phyloP scores from a whole-genome alignment of 2,888 invertebrate species.

The Parapristionchus giblindavisi region DNA sequence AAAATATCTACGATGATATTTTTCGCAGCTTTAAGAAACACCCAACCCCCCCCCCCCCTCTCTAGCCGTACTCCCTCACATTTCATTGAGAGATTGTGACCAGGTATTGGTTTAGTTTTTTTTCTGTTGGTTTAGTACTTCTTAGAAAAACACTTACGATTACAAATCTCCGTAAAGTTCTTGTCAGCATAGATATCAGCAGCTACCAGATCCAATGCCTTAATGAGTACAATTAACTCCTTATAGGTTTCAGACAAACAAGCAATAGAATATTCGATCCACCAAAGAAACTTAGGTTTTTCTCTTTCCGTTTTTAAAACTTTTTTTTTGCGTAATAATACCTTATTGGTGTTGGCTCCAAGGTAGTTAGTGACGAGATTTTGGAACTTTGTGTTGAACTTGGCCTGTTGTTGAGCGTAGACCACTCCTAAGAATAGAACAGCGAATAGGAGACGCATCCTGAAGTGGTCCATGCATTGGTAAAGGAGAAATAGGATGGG shows the following conservation, averaged over 20 bases:
- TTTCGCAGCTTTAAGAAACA: background rate
- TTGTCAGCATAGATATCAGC: background rate
- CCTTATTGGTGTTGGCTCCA: slow-evolving; percentile 22
- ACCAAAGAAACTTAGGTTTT: background rate
- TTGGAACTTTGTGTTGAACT: background rate
- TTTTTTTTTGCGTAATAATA: background rate
- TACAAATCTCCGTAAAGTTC: slow-evolving; percentile 4
- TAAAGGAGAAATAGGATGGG: no score
- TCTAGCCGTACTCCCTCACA: no score
- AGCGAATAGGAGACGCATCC: slow-evolving; percentile 4
- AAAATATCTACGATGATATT: background rate
- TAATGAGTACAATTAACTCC: background rate
- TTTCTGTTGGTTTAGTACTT: background rate
- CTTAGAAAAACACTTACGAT: background rate
- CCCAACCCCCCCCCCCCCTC: no score
- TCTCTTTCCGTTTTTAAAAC: background rate
- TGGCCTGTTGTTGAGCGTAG: background rate
- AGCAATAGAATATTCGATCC: background rate
- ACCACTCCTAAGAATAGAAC: background rate
- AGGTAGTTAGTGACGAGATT: slow-evolving; percentile 4
- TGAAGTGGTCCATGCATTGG: no score
- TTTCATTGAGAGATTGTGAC: no score
- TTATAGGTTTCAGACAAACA: no score
- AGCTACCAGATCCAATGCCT: slow-evolving; percentile 7
- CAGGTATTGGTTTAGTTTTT: background rate